Percentiles rank a stretch among this genome's conserved stretches.
Conservation (phyloP, 2,113 vertebrate genomes). For the Fregetta grallaria region DNA sequence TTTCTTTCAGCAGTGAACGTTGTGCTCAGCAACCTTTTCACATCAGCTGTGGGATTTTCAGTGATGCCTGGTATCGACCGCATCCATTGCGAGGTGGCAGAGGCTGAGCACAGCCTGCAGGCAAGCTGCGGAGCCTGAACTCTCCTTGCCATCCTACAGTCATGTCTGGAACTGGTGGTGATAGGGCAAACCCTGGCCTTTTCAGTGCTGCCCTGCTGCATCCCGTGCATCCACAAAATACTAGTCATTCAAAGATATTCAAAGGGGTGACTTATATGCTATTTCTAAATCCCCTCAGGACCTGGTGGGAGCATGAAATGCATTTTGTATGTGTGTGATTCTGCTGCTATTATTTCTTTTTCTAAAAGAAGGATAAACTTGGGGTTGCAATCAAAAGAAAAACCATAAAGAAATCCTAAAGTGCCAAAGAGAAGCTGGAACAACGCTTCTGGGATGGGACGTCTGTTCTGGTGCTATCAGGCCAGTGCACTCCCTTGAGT, state of each 20-base stretch:
- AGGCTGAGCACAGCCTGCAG: neutral
- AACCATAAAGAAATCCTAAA: conserved; percentile 48
- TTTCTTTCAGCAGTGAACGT: neutral
- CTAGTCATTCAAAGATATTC: neutral
- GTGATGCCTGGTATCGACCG: neutral
- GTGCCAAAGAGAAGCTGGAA: conserved; percentile 42
- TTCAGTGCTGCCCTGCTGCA: neutral
- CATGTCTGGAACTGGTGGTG: neutral
- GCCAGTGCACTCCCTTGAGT: neutral
- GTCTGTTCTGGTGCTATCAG: neutral
- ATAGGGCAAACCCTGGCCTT: neutral
- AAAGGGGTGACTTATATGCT: neutral
- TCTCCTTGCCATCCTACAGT: neutral
- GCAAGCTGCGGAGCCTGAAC: neutral
- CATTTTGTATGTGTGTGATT: neutral
- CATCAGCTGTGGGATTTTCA: neutral
- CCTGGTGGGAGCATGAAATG: neutral
- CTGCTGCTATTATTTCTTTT: neutral
- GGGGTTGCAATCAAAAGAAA: conserved; percentile 44
- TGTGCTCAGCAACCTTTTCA: neutral
- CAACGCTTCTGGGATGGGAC: neutral
- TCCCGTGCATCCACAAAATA: neutral
- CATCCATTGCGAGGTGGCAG: neutral
- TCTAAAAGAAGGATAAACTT: conserved; percentile 21
- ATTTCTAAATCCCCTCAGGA: neutral